These are phyloP conservation scores for Eutrigla gurnardus DNA, from an alignment of 2,797 vertebrate species.

Conservation along the genomic window DNA sequence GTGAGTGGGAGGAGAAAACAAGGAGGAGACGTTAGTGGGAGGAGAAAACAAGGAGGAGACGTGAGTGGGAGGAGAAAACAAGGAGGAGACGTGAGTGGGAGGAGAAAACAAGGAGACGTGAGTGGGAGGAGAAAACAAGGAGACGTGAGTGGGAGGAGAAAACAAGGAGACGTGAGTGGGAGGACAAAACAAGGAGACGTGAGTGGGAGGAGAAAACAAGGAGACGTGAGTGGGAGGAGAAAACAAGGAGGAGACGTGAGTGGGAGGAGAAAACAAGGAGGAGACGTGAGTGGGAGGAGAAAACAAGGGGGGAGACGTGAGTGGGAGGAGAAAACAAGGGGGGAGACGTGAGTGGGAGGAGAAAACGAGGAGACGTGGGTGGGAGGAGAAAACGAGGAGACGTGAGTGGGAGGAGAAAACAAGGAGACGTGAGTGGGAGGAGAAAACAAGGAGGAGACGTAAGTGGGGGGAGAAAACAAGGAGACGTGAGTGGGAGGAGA, in stretches of 20 bases:
- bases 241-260: background rate
- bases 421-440: too few species aligned
- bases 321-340: too few species aligned
- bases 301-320: too few species aligned
- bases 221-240: background rate
- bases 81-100: background rate
- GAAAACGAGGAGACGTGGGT: background rate
- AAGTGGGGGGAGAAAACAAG: background rate
- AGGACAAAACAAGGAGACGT: background rate
- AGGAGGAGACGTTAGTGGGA: background rate
- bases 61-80: background rate
- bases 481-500: background rate
- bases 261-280: background rate
- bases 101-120: background rate
- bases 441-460: background rate
- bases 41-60: background rate
- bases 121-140: background rate
- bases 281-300: background rate
- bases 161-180: background rate
- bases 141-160: background rate
- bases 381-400: too few species aligned
- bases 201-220: background rate
- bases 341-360: background rate
- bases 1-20: background rate
- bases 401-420: background rate